Evolutionary conservation across 2,797 vertebrate genomes (phyloP), one percentile per base, ranked within the genome.

Genomic region (Pagetopsis macropterus): DNA sequence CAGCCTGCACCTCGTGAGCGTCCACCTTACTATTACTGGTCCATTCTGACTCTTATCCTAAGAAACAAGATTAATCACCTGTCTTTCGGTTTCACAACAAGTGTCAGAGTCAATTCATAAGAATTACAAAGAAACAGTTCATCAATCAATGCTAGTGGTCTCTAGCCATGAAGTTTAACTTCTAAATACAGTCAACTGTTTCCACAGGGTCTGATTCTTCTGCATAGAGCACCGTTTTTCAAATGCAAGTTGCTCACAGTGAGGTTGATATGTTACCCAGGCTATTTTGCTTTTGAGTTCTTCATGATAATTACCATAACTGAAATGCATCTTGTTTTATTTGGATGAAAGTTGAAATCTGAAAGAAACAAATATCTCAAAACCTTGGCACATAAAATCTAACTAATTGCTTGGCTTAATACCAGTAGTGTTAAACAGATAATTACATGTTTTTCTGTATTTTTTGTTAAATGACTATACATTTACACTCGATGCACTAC

Each of bases 161-260:
- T 54, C 60, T 54, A 19, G 41, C 48, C 61, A 43, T 51, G 57
- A 15, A 51, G 2, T 21, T 49, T 27, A 40, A 31, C 19, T 5
- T 71, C 43, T 56, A 21, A 68, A 46, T 54, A 10, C 64, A 65
- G 74, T 77, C 56, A 75, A 59, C 70, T 64, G 41, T 60, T 78
- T 75, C 52, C 65, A 48, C 6, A 10, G 37, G 56, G 11, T 60
- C 52, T 44, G 31, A 51, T 70, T 65, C 19, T 23, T 72, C 48
- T 60, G n/a, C 48, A 14, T 12, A 41, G 64, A 65, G 45, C 17
- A 40, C 41, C 69, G 23, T 58, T 37, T 75, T 59, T 63, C 43
- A 56, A 60, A 13, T 64, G 46, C 76, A 55, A 64, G 48, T 33
- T 63, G 23, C 62, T 70, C 49, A 67, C 43, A 44, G 48, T 50